Base-by-base conservation (phyloP, 1,140 invertebrate species). In the Drosophila equinoxialis region DNA sequence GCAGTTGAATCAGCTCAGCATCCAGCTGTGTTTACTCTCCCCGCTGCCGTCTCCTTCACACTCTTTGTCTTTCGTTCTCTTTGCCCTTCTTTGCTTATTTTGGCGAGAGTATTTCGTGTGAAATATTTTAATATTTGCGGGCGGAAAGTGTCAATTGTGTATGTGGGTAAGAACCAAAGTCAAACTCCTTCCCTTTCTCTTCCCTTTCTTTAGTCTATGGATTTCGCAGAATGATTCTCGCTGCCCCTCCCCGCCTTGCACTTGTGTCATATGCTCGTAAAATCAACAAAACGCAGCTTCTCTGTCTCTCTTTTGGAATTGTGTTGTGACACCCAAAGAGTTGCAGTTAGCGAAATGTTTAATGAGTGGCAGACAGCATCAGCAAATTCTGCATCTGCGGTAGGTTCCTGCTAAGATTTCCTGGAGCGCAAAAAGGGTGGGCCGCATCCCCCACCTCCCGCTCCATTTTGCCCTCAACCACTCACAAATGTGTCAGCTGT, bases 321-420 rank as follows among this genome's bases (percentile, higher is more conserved):
- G 35, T 61, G 79, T 79, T 86, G 82, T 86, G 83, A 86, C 84
- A 89, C 67, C 79, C 75, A 62, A 39, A 61, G 30, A 30, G 77
- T 83, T 89, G 83, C 83, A 87, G 76, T 81, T 79, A 75, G 84
- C 73, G 77, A 87, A 89, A 87, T 89, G 83, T 73, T 82, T 86
- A 86, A 86, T 86, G 83, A 86, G 83, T 86, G 83, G 11, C 30
- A 13, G 55, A 30, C 17, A 54, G 63, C 74, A 54, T 66, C 71
- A 77, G 68, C 81, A 65, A 74, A 73, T 58, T 69, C 78, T 79
- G 79, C 79, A 82, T 67, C 83, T 83, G 79, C 84, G 83, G 83
- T 87, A 83, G 84, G 83, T 86, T 83, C 79, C 65, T 37, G 35
- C 8, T 11, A 61, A 48, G 58, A 69, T 74, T 81, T 77, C 45